phyloP scores from a whole-genome alignment of 2,797 vertebrate species.

The Eutrigla gurnardus region DNA sequence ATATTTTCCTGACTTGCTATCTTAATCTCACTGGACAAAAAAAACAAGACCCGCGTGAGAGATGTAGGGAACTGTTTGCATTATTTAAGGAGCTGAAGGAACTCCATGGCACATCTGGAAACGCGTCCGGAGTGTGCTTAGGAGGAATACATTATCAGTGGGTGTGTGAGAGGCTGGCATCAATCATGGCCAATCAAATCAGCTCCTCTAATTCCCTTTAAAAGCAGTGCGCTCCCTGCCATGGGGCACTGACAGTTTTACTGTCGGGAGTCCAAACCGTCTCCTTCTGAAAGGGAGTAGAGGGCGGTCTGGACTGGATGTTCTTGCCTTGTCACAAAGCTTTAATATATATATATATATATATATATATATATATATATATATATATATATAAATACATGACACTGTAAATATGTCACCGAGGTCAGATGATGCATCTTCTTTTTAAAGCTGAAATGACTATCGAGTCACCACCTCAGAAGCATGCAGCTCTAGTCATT shows the following conservation, averaged over 20 bases:
- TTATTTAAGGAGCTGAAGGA: slow-evolving; percentile 47
- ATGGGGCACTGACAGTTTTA: slow-evolving; percentile 61
- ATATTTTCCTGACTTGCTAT: slow-evolving; percentile 20
- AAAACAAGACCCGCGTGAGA: slow-evolving; percentile 9
- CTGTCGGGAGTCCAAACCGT: slow-evolving; percentile 38
- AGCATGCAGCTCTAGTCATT: slow-evolving; percentile 7
- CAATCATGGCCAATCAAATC: slow-evolving; percentile 69
- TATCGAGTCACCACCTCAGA: slow-evolving; percentile 4
- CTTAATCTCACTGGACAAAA: slow-evolving; percentile 46
- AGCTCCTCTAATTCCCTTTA: slow-evolving; percentile 55
- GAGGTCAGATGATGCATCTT: slow-evolving; percentile 6
- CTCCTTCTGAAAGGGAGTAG: slow-evolving; percentile 14
- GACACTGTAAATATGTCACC: not conserved
- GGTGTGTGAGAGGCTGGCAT: slow-evolving; percentile 50
- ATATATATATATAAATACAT: not conserved
- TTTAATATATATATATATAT: slow-evolving; percentile 1
- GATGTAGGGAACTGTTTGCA: slow-evolving; percentile 26
- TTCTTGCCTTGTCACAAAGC: slow-evolving; percentile 23
- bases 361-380: not conserved
- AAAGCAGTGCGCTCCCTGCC: slow-evolving; percentile 49
- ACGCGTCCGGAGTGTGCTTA: slow-evolving; percentile 19
- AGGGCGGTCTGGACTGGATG: slow-evolving; percentile 6
- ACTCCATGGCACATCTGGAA: slow-evolving; percentile 55
- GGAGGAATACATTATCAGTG: slow-evolving; percentile 49
- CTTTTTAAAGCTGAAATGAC: slow-evolving; percentile 2